Percentiles rank a stretch among this genome's conserved stretches.
Evolutionary conservation across 2,888 invertebrate genomes (phyloP).

Genomic region (Stenodera caucasica): DNA sequence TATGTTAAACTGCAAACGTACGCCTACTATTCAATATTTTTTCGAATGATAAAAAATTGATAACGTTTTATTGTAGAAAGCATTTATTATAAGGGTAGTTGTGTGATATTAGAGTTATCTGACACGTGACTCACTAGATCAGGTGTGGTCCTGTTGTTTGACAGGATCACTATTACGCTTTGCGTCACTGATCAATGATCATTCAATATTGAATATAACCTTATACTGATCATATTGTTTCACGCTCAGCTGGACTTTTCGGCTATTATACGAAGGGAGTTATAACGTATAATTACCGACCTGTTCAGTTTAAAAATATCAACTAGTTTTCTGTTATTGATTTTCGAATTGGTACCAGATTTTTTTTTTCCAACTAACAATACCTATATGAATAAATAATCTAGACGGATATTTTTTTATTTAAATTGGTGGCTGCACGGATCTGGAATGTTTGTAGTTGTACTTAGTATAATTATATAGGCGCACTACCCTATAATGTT

Average conservation of each 20-base stretch:
- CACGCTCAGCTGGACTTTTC: conserved; percentile 41
- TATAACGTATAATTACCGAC: conserved; percentile 38
- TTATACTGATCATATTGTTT: conserved; percentile 40
- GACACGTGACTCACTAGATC: conserved; percentile 40
- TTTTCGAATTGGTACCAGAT: conserved; percentile 31
- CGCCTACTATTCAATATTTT: conserved; percentile 36
- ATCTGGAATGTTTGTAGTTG: conserved; percentile 35
- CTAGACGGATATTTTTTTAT: conserved; percentile 29
- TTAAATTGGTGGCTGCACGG: conserved; percentile 33
- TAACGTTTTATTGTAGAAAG: conserved; percentile 30
- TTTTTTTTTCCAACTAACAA: not conserved
- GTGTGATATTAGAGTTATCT: conserved; percentile 11
- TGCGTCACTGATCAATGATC: conserved; percentile 44
- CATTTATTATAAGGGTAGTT: not conserved
- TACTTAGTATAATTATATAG: conserved; percentile 36
- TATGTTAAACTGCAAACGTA: conserved; percentile 48
- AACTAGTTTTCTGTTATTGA: conserved; percentile 35
- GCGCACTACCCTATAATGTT: conserved; percentile 30
- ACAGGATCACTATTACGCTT: conserved; percentile 46
- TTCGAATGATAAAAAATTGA: not conserved
- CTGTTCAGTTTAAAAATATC: conserved; percentile 36
- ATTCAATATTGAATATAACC: too few relatives aligned
- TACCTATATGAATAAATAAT: conserved; percentile 17
- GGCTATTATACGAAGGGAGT: conserved; percentile 34
- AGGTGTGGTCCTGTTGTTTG: conserved; percentile 48